Evolutionary conservation across 2,113 vertebrate species (phyloP).

Genomic region (Pyrgilauda ruficollis): DNA sequence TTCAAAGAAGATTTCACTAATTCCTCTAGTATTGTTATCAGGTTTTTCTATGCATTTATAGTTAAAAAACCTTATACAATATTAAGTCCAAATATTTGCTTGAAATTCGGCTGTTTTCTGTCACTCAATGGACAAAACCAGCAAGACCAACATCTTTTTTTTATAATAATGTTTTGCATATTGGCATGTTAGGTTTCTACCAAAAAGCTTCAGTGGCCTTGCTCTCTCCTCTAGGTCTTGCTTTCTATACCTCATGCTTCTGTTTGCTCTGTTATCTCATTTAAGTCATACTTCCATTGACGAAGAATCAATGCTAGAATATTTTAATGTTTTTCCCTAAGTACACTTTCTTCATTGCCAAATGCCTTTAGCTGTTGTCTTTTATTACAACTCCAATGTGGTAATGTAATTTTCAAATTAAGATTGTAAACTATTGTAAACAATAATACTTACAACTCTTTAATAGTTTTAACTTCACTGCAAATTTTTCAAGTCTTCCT

Average conservation of each 20-base stretch:
- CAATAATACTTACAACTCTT: neutral
- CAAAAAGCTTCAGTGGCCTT: neutral
- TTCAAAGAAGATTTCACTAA: neutral
- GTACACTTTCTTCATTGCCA: neutral
- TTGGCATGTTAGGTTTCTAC: neutral
- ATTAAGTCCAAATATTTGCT: neutral
- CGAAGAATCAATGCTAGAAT: neutral
- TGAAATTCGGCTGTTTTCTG: neutral
- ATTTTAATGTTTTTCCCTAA: neutral
- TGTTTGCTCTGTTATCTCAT: neutral
- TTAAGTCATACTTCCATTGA: neutral
- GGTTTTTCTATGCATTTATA: neutral
- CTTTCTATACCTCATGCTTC: neutral
- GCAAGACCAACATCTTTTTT: neutral
- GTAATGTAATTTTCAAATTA: neutral
- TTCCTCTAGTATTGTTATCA: neutral
- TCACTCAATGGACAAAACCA: neutral
- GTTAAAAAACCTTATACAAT: neutral
- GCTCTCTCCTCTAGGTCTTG: neutral
- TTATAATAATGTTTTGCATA: neutral
- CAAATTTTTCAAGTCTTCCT: neutral
- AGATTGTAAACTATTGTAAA: neutral
- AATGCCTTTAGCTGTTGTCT: neutral
- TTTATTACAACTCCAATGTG: neutral
- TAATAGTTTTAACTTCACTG: neutral